Evolutionary conservation across 2,888 invertebrate species (phyloP).

Genomic region (Thecocarcelia acutangulata): DNA sequence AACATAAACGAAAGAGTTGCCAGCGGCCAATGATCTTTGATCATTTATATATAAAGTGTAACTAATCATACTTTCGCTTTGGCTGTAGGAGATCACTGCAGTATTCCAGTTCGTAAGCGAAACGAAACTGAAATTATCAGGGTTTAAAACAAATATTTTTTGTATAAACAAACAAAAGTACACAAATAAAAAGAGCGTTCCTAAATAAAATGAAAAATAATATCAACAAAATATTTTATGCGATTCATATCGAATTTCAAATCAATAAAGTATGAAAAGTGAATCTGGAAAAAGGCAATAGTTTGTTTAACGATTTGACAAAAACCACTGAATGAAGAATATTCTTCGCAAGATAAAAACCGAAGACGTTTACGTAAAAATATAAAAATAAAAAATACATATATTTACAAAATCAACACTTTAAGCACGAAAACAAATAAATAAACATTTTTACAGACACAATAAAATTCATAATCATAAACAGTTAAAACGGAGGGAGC

Average conservation of each 20-base stretch:
- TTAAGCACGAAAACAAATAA: constrained; percentile 22
- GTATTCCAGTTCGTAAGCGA: neutral
- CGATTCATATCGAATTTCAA: constrained; percentile 44
- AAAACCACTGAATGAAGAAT: neutral
- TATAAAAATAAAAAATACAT: neutral
- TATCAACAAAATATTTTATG: constrained; percentile 16
- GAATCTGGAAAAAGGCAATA: neutral
- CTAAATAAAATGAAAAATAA: constrained; percentile 9
- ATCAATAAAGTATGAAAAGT: constrained; percentile 25
- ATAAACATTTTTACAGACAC: neutral
- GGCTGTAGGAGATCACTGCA: constrained; percentile 9
- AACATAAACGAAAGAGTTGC: too few species aligned
- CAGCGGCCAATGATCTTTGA: too few species aligned
- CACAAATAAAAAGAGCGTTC: constrained; percentile 22
- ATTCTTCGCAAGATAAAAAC: constrained; percentile 26
- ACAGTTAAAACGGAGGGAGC: neutral
- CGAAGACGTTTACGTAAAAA: constrained; percentile 4
- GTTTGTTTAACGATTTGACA: constrained; percentile 39
- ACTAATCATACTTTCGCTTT: neutral
- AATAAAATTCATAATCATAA: neutral
- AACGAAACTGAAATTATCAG: constrained; percentile 27
- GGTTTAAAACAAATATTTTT: constrained; percentile 32
- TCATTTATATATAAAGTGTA: neutral
- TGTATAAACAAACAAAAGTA: constrained; percentile 45
- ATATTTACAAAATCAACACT: constrained; percentile 47